Conservation (phyloP, 2,797 vertebrate genomes). For the Lepidocolaptes lacrymiger region DNA sequence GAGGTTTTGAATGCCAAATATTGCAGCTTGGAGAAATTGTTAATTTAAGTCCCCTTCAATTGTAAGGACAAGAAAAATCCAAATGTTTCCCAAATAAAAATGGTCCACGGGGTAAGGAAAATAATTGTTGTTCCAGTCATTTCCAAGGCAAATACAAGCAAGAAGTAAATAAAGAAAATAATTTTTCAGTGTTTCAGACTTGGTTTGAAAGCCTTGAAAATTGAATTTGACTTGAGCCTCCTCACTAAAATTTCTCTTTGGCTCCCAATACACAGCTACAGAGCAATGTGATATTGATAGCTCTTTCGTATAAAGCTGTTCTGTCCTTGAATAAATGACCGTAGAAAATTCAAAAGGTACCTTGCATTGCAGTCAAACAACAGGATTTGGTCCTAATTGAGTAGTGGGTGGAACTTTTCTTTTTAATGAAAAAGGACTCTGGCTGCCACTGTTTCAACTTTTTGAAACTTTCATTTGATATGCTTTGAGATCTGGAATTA, state of each 20-base stretch:
- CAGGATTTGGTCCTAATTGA: conserved; percentile 6
- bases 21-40: conserved; percentile 9
- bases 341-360: conserved; percentile 9
- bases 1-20: background rate
- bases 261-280: background rate
- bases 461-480: background rate
- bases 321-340: background rate
- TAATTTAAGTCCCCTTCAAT: conserved; percentile 28
- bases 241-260: background rate
- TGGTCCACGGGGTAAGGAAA: background rate
- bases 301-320: background rate
- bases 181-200: background rate
- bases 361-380: background rate
- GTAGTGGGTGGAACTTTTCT: background rate
- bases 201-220: conserved; percentile 25
- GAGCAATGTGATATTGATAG: background rate
- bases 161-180: background rate
- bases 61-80: background rate
- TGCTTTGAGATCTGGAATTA: conserved; percentile 14
- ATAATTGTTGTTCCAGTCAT: conserved; percentile 18
- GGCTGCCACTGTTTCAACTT: background rate
- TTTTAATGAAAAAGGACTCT: background rate
- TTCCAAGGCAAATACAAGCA: conserved; percentile 20
- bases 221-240: background rate
- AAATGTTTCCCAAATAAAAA: conserved; percentile 26